Evolutionary conservation across 2,888 invertebrate species (phyloP).

Genomic region (Panzeria rudis): DNA sequence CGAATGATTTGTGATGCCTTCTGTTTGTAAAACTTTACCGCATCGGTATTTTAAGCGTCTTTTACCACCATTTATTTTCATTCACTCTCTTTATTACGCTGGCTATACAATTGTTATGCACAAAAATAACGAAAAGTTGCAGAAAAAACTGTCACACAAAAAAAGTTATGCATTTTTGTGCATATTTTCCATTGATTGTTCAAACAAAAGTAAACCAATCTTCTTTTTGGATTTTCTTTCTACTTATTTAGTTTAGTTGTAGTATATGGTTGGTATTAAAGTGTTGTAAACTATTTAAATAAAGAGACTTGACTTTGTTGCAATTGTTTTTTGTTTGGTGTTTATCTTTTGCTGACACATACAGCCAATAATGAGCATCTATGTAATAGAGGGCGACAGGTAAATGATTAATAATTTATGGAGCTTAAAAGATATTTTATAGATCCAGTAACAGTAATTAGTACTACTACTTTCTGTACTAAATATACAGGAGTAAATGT

Average conservation of each 20-base stretch:
- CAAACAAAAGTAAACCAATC: conserved; percentile 40
- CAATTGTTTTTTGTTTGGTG: neutral
- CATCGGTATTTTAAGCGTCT: conserved; percentile 64
- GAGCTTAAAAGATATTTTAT: conserved; percentile 12
- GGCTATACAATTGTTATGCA: conserved; percentile 46
- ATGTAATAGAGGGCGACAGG: conserved; percentile 52
- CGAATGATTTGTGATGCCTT: conserved; percentile 76
- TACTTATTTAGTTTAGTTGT: neutral
- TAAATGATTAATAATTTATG: conserved; percentile 63
- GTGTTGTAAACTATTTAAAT: conserved; percentile 46
- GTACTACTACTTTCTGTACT: conserved; percentile 16
- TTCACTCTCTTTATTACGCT: conserved; percentile 30
- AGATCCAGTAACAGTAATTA: conserved; percentile 52
- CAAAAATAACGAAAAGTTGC: conserved; percentile 53
- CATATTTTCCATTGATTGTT: conserved; percentile 54
- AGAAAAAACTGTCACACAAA: conserved; percentile 59
- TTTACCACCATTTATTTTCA: conserved; percentile 55
- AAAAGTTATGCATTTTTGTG: conserved; percentile 27
- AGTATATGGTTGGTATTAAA: neutral
- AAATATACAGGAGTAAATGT: neutral
- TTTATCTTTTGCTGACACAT: conserved; percentile 25
- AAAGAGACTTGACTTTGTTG: conserved; percentile 26
- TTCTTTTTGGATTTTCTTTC: conserved; percentile 10
- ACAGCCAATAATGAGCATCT: conserved; percentile 61
- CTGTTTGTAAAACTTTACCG: conserved; percentile 69